These are phyloP conservation scores for Lota lota DNA, from an alignment of 2,113 vertebrate genomes.

Conservation along the genomic window DNA sequence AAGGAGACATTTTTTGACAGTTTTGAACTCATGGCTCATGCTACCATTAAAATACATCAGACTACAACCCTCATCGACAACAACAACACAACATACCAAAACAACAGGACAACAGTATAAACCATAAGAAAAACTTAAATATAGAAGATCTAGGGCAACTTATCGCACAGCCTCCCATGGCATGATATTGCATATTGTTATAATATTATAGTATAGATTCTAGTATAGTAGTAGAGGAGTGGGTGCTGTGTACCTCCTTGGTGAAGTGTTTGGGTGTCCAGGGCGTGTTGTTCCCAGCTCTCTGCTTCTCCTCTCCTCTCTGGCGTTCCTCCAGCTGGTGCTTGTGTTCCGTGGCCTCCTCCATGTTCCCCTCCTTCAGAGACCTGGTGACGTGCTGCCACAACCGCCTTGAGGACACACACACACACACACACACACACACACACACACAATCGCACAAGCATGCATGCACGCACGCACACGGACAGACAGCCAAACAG, in stretches of 20 bases:
- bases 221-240: neutral
- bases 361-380: conserved; percentile 84
- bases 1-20: too few species aligned
- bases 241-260: conserved; percentile 79
- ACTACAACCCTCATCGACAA: too few species aligned
- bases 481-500: neutral
- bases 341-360: conserved; percentile 86
- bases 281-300: conserved; percentile 65
- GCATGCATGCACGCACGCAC: neutral
- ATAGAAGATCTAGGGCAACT: too few species aligned
- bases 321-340: conserved; percentile 87
- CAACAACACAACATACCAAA: too few species aligned
- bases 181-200: neutral
- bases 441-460: conserved; percentile 1
- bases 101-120: too few species aligned
- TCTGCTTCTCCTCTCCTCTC: conserved; percentile 75
- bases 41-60: too few species aligned
- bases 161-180: neutral
- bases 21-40: too few species aligned
- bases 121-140: too few species aligned
- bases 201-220: neutral
- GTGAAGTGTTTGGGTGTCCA: conserved; percentile 89
- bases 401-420: conserved; percentile 70
- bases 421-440: conserved; percentile 5
- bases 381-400: conserved; percentile 88